Evolutionary conservation across 2,888 invertebrate species (phyloP).

Genomic region (Rhagium mordax): DNA sequence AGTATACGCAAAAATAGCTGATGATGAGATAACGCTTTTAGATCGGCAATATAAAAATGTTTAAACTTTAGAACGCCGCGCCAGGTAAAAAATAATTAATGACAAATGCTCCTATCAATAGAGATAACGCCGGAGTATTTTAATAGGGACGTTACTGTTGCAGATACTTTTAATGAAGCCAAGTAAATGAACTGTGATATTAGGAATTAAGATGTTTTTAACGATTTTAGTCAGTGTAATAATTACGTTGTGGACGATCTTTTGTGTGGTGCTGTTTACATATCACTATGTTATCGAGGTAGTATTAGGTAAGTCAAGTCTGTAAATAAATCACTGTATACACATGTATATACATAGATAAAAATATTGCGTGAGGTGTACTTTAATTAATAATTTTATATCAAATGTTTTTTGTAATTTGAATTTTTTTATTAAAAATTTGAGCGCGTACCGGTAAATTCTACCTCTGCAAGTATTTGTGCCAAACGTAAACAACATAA

Average conservation of each 20-base stretch:
- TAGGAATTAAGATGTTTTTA: slow-evolving; percentile 59
- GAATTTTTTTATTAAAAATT: too few species aligned
- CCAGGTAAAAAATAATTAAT: neutral
- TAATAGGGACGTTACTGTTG: slow-evolving; percentile 11
- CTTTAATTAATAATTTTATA: too few species aligned
- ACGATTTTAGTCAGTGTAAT: slow-evolving; percentile 61
- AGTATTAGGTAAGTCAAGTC: slow-evolving; percentile 76
- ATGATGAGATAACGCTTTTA: neutral
- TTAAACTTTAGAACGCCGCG: neutral
- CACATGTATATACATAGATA: too few species aligned
- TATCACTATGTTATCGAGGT: slow-evolving; percentile 76
- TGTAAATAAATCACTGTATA: too few species aligned
- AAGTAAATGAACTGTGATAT: slow-evolving; percentile 21
- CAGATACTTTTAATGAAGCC: slow-evolving; percentile 10
- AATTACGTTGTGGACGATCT: slow-evolving; percentile 64
- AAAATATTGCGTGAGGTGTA: too few species aligned
- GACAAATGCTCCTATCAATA: slow-evolving; percentile 23
- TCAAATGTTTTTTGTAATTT: too few species aligned
- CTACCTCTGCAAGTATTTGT: neutral
- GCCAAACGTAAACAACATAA: neutral
- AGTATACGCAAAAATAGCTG: neutral
- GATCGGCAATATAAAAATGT: neutral
- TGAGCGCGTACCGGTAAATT: too few species aligned
- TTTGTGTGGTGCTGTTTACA: slow-evolving; percentile 61
- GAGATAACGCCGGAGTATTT: slow-evolving; percentile 19